Evolutionary conservation across 2,113 vertebrate species (phyloP), one percentile per base, ranked within the genome.

Genomic region (Bufo bufo): DNA sequence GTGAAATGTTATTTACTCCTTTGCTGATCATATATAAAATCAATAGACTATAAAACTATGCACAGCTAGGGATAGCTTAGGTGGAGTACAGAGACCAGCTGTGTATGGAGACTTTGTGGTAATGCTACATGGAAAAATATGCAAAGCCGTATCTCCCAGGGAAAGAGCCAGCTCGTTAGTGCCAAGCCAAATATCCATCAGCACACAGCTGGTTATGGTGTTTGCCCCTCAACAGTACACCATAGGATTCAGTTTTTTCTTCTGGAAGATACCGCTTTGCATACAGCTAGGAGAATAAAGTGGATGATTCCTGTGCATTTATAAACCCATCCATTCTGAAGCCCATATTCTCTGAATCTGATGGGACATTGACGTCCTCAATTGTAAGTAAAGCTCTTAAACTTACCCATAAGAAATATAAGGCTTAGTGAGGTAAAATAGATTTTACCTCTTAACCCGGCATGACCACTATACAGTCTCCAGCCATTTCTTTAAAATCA

Each of bases 401-500:
- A 45, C 56, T 81, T 81, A 61, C 56, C 79, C 12, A 20, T 56
- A 50, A 78, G 33, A 58, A 14, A 61, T 45, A 10, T n/a, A 61
- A 61, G 33, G 7, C 16, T 10, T 81, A 81, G 58, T 11, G 33
- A 4, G 58, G 23, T 81, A 81, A 81, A 33, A 14, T 17, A 61
- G 33, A 23, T 11, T 61, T 81, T 45, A 81, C 56, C 79, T 81
- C 79, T 81, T 61, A 81, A 59, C 23, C 79, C 47, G 58, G 79
- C 79, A 81, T 61, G 58, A 81, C 79, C 79, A 81, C 61, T 80
- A 20, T 79, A 79, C 56, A 33, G n/a, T 59, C 54, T 80, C 54
- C 56, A 80, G 78, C 78, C 78, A 80, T 45, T 61, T 81, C 79
- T 81, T 81, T 58, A 43, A 33, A 81, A 81, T 61, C 20, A 61